phyloP scores from a whole-genome alignment of 2,113 vertebrate genomes.

The Cromileptes altivelis region DNA sequence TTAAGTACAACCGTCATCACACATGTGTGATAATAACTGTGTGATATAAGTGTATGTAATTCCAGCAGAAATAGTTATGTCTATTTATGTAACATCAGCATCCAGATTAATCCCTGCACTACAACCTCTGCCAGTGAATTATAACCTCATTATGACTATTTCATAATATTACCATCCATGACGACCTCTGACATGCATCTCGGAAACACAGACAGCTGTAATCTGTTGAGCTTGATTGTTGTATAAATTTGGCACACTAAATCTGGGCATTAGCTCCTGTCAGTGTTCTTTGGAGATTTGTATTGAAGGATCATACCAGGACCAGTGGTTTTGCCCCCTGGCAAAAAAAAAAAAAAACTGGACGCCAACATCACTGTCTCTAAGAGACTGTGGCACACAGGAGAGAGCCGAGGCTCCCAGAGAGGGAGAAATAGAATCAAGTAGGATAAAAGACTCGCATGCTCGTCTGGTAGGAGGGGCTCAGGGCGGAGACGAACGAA shows the following conservation, averaged over 20 bases:
- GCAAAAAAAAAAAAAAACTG: too few relatives aligned
- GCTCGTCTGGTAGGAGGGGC: too few relatives aligned
- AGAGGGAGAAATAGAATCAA: too few relatives aligned
- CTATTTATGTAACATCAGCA: slow-evolving; percentile 1
- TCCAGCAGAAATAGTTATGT: background rate
- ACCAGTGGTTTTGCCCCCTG: too few relatives aligned
- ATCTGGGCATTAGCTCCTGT: background rate
- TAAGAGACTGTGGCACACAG: too few relatives aligned
- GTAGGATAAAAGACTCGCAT: too few relatives aligned
- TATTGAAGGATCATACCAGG: background rate
- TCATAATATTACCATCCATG: background rate
- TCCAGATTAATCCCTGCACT: slow-evolving; percentile 8
- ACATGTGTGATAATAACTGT: background rate
- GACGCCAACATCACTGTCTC: too few relatives aligned
- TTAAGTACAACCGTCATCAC: background rate
- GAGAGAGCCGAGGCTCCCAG: too few relatives aligned
- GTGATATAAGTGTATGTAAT: background rate
- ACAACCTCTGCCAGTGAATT: background rate
- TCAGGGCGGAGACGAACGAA: too few relatives aligned
- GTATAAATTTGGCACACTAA: background rate
- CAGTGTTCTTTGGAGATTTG: background rate
- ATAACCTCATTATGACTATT: background rate
- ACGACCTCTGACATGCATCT: background rate
- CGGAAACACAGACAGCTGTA: slow-evolving; percentile 7
- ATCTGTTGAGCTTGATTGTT: background rate